Percentiles rank a stretch among this genome's conserved stretches.
phyloP scores from a whole-genome alignment of 2,797 vertebrate genomes.

The Platyrinchus mystaceus region DNA sequence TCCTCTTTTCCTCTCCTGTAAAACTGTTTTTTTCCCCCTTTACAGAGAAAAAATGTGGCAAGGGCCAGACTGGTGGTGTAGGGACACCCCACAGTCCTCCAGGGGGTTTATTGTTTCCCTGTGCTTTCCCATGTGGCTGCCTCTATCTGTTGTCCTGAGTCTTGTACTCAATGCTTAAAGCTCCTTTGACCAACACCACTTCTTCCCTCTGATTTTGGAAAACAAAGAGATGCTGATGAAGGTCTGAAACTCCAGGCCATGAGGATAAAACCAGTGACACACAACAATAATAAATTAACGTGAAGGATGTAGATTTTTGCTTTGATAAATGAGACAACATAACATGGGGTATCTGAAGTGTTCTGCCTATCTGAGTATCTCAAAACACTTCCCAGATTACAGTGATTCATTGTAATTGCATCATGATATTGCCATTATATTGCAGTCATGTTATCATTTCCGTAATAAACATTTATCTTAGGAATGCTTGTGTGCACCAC shows the following conservation, averaged over 20 bases:
- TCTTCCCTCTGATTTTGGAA: background rate
- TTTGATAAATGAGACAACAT: background rate
- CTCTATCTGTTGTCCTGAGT: background rate
- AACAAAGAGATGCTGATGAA: background rate
- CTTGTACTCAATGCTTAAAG: background rate
- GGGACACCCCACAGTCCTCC: background rate
- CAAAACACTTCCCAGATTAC: conserved; percentile 22
- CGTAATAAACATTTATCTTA: conserved; percentile 64
- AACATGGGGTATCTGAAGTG: conserved; percentile 10
- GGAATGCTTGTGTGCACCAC: conserved; percentile 29
- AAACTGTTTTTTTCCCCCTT: background rate
- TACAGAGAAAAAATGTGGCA: background rate
- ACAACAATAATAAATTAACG: background rate
- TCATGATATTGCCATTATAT: conserved; percentile 52
- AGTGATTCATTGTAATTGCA: conserved; percentile 63
- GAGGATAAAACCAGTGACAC: background rate
- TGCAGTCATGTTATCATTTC: conserved; percentile 59
- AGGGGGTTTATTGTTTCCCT: background rate
- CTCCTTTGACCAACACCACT: background rate
- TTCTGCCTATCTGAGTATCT: conserved; percentile 21
- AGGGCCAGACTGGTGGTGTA: background rate
- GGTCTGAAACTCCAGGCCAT: background rate
- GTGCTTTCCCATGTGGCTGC: background rate
- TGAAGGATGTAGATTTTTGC: background rate
- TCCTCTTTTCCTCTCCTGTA: background rate